A percentile compares a stretch with the other conserved stretches of the same genome.
Evolutionary conservation across 1,140 invertebrate genomes (phyloP).

Genomic region (Oreohelix idahoensis): DNA sequence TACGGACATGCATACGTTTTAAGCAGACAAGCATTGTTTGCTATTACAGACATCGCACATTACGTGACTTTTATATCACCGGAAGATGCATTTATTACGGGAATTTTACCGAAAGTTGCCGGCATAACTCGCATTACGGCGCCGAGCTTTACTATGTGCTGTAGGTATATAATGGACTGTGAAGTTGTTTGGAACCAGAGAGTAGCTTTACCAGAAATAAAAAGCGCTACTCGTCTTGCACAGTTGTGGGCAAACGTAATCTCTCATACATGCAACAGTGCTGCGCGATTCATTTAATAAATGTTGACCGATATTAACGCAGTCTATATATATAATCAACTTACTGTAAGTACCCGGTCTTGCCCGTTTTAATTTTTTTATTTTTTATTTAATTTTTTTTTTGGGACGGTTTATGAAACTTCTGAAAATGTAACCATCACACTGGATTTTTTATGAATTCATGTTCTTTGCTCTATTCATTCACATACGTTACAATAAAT

Average conservation of each 20-base stretch:
- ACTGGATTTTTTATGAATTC: too few species aligned
- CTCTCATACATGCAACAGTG: not conserved
- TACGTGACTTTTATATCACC: slow-evolving; percentile 54
- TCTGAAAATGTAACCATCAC: too few species aligned
- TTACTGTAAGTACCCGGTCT: too few species aligned
- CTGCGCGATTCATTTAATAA: not conserved
- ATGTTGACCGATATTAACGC: too few species aligned
- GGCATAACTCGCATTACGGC: slow-evolving; percentile 30
- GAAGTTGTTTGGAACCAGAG: slow-evolving; percentile 6
- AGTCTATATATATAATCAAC: too few species aligned
- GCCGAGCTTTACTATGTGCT: slow-evolving; percentile 5
- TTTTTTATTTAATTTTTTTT: too few species aligned
- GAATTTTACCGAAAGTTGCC: slow-evolving; percentile 42
- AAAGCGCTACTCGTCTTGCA: not conserved
- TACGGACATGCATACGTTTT: slow-evolving; percentile 67
- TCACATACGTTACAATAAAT: too few species aligned
- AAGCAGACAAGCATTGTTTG: slow-evolving; percentile 50
- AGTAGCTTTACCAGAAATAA: not conserved
- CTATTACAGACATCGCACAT: slow-evolving; percentile 52
- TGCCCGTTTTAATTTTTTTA: too few species aligned
- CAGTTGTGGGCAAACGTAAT: not conserved
- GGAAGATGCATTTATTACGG: slow-evolving; percentile 72
- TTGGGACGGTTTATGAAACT: too few species aligned
- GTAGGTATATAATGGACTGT: not conserved
- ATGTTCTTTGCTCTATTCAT: too few species aligned